These are phyloP conservation scores for Argyresthia goedartella DNA, from an alignment of 2,888 invertebrate genomes.

Conservation along the genomic window DNA sequence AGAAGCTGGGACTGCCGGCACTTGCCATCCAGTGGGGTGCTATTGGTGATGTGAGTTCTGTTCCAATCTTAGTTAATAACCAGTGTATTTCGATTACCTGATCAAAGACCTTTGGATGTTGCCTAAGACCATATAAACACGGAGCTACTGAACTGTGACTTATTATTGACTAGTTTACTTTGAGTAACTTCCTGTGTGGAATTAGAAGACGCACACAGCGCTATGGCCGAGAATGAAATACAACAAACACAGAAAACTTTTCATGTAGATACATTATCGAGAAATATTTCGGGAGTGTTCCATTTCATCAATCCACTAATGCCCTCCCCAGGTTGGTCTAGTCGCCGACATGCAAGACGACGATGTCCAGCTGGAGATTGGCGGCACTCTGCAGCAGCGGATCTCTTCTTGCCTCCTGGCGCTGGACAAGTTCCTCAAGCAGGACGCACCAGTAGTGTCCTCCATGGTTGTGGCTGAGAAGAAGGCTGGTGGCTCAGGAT, in stretches of 20 bases:
- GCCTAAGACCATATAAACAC: no score
- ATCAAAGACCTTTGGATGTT: no score
- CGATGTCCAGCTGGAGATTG: constrained; percentile 76
- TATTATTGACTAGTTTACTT: no score
- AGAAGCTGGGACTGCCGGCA: constrained; percentile 78
- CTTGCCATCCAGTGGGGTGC: constrained; percentile 95
- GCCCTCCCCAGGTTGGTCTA: constrained; percentile 73
- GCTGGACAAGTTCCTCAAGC: constrained; percentile 80
- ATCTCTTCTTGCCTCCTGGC: constrained; percentile 85
- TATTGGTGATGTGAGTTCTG: constrained; percentile 84
- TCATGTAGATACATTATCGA: no score
- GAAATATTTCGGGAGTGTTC: no score
- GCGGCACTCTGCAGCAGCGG: constrained; percentile 88
- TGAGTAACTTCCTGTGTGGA: no score
- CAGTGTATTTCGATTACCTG: no score
- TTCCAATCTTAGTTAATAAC: no score
- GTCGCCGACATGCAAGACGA: constrained; percentile 82
- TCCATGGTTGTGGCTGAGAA: constrained; percentile 93
- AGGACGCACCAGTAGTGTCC: constrained; percentile 78
- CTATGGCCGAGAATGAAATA: no score
- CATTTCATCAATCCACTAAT: not conserved
- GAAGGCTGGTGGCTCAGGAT: constrained; percentile 70
- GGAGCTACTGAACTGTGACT: no score
- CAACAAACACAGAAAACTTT: no score
- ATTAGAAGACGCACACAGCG: no score